Percentiles rank a stretch among this genome's conserved stretches.
Conservation (phyloP, 2,888 invertebrate species). For the Automeris io region DNA sequence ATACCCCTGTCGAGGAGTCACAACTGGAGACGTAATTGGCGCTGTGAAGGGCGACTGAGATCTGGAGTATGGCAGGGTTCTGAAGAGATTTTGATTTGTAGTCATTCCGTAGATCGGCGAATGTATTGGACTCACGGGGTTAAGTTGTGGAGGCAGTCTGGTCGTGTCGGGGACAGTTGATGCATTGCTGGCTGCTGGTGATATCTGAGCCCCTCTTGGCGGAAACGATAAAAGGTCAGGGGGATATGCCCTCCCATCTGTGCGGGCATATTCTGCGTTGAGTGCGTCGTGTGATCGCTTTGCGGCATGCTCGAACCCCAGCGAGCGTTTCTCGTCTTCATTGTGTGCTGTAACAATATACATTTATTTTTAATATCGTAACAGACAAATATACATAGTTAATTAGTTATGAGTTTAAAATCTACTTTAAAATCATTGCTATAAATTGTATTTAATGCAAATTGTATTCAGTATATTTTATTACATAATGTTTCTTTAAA, state of each 20-base stretch:
- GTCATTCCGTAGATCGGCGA: conserved; percentile 80
- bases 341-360: conserved; percentile 65
- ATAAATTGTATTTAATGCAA: too few species aligned
- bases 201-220: conserved; percentile 81
- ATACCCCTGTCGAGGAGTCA: conserved; percentile 87
- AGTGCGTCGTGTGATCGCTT: conserved; percentile 74
- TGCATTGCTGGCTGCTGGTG: conserved; percentile 88
- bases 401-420: too few species aligned
- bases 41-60: conserved; percentile 87
- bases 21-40: conserved; percentile 78
- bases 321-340: conserved; percentile 83
- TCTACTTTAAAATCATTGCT: too few species aligned
- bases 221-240: conserved; percentile 90
- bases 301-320: conserved; percentile 79
- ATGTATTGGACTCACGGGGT: conserved; percentile 81
- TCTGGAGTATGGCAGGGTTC: conserved; percentile 87
- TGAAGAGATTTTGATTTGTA: conserved; percentile 81
- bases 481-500: too few species aligned
- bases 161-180: conserved; percentile 87
- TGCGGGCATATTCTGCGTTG: conserved; percentile 74
- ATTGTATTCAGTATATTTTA: too few species aligned
- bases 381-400: too few species aligned
- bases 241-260: conserved; percentile 80
- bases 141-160: conserved; percentile 76
- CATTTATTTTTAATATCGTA: too few species aligned